These are phyloP conservation scores for Camelus dromedarius DNA, from an alignment of 2,113 vertebrate species.

Conservation along the genomic window DNA sequence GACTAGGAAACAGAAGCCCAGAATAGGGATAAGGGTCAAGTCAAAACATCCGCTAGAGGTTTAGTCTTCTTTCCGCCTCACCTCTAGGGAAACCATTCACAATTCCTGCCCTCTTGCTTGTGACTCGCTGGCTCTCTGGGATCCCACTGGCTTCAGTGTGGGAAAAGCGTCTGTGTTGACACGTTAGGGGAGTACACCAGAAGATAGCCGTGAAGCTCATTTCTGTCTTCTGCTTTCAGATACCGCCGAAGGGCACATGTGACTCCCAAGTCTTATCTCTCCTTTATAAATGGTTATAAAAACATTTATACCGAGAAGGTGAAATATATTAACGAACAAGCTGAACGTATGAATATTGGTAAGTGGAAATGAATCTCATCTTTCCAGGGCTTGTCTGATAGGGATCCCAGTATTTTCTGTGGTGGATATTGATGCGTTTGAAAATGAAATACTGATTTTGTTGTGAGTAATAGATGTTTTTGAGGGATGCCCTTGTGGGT, in stretches of 20 bases:
- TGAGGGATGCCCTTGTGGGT: background rate
- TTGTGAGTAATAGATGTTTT: background rate
- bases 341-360: constrained; percentile 93
- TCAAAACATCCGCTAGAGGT: background rate
- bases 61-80: background rate
- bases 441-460: background rate
- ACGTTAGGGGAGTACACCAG: background rate
- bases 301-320: constrained; percentile 91
- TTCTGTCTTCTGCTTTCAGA: constrained; percentile 75
- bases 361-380: constrained; percentile 71
- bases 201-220: background rate
- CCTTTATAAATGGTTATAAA: constrained; percentile 90
- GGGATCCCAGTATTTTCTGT: background rate
- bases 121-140: background rate
- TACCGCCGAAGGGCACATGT: constrained; percentile 87
- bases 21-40: background rate
- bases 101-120: background rate
- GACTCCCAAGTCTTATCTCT: constrained; percentile 90
- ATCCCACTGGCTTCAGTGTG: background rate
- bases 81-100: background rate
- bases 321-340: constrained; percentile 89
- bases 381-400: background rate
- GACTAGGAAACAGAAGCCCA: background rate
- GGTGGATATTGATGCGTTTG: background rate
- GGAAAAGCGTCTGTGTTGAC: background rate